A percentile compares a stretch with the other conserved stretches of the same genome.
Conservation (phyloP, 2,888 invertebrate species). For the Fissipunctia ypsillon region DNA sequence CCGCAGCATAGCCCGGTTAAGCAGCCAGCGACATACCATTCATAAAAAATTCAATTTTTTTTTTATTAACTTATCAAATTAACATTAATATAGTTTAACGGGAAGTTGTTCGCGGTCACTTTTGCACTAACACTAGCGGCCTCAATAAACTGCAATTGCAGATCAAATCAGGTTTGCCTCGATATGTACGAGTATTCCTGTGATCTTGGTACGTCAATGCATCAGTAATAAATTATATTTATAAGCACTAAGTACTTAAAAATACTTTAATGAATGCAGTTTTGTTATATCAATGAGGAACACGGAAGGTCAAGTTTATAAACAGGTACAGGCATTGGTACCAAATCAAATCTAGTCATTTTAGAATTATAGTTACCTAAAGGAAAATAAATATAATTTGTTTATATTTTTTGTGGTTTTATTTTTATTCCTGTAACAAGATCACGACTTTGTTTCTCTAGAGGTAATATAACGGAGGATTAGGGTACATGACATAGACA, state of each 20-base stretch:
- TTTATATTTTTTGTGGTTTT: conserved; percentile 30
- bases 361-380: neutral
- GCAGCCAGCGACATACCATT: neutral
- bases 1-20: no score
- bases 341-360: conserved; percentile 53
- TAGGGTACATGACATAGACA: no score
- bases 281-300: conserved; percentile 24
- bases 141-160: conserved; percentile 11
- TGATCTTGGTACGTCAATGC: conserved; percentile 22
- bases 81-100: neutral
- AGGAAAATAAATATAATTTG: conserved; percentile 29
- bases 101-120: neutral
- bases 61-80: no score
- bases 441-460: neutral
- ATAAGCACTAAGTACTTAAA: conserved; percentile 5
- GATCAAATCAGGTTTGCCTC: conserved; percentile 26
- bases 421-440: neutral
- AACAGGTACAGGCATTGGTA: conserved; percentile 14
- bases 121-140: neutral
- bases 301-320: conserved; percentile 19
- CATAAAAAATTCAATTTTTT: no score
- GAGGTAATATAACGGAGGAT: no score
- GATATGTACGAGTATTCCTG: neutral
- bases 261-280: conserved; percentile 6
- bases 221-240: conserved; percentile 13